Base-by-base conservation (phyloP, 2,888 invertebrate genomes). In the Hydrotaea diabolus region DNA sequence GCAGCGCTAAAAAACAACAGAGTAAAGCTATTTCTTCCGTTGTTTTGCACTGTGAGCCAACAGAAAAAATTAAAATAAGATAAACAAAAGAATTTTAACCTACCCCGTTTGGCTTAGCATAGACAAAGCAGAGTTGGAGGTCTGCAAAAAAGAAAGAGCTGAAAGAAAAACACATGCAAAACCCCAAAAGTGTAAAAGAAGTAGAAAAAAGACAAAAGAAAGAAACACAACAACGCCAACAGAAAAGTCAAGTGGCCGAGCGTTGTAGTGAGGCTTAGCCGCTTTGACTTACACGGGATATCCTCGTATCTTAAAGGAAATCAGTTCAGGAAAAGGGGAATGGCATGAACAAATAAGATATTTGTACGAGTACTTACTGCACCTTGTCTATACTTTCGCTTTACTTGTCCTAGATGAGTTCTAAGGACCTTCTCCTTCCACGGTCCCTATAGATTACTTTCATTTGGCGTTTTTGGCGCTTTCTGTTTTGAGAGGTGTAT, bases 241-340 rank as follows among this genome's bases (percentile, higher is more conserved):
- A 72, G 19, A 66, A 74, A 80, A 77, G 62, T 75, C 76, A 85
- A 80, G 71, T 55, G 43, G 69, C 69, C 74, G 75, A 82, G 76
- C 53, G 62, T 62, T 69, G 59, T 66, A 73, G 31, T 73, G 36
- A 55, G 19, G 23, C 31, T 66, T n/a, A 55, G 11, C 46, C 57
- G 15, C 21, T 19, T 55, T 46, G 76, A 36, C 36, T 36, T 26
- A 46, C 17, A 15, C 53, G 36, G 55, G 43, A 36, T 69, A 53
- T 57, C 9, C 31, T 57, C 57, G 55, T 69, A 75, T 43, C 72
- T 55, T 43, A 9, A 26, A 77, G 76, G 53, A 82, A 77, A 74
- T 77, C 43, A 39, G 21, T 46, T 55, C 72, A 78, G 49, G 69
- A 46, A 82, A 82, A 49, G 15, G 64, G 57, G n/a, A 53, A 13